These are phyloP conservation scores for Cranoglanis bouderius DNA, from an alignment of 2,113 vertebrate genomes.

Conservation along the genomic window DNA sequence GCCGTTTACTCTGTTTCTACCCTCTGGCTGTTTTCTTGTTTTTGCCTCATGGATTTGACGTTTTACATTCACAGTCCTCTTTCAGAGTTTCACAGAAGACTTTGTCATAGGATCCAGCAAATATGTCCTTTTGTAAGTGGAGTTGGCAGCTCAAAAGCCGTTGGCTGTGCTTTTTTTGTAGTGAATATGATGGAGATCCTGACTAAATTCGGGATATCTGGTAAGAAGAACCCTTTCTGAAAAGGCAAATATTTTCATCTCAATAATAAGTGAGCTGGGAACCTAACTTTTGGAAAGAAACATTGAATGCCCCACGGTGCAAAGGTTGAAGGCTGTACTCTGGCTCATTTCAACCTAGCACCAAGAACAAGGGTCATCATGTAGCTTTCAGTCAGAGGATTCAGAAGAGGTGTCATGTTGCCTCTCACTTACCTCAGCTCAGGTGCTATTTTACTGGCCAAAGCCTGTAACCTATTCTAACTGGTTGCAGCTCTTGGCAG, in stretches of 20 bases:
- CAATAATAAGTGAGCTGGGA: neutral
- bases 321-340: too few relatives aligned
- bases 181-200: neutral
- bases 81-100: neutral
- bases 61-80: neutral
- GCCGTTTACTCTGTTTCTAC: neutral
- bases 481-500: neutral
- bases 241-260: neutral
- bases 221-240: neutral
- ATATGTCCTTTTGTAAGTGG: neutral
- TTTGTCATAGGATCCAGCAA: neutral
- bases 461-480: conserved; percentile 3
- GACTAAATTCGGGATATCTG: neutral
- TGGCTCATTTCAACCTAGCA: neutral
- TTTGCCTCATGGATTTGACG: neutral
- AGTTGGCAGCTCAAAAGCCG: neutral
- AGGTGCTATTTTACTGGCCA: neutral
- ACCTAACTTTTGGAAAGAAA: neutral
- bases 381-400: neutral
- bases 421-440: neutral
- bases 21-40: neutral
- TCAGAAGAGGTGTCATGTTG: neutral
- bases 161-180: neutral
- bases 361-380: neutral
- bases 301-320: neutral